Percentiles rank a stretch among this genome's conserved stretches.
These are phyloP conservation scores for Lynx canadensis DNA, from an alignment of 2,113 vertebrate genomes.

Conservation along the genomic window DNA sequence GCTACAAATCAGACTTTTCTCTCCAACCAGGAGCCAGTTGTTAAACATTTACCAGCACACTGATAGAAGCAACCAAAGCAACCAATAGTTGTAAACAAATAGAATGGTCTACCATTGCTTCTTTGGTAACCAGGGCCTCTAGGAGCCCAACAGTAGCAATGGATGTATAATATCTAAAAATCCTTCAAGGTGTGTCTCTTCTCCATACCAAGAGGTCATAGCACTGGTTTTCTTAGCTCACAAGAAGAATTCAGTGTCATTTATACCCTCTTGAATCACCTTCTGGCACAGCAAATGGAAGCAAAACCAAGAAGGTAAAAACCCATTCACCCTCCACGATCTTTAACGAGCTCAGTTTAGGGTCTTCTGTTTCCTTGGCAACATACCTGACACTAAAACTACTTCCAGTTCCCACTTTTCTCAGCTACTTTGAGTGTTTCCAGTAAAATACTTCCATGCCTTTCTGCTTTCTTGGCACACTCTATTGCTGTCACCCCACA, in stretches of 20 bases:
- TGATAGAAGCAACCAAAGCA: slow-evolving; percentile 47
- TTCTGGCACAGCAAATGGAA: slow-evolving; percentile 36
- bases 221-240: neutral
- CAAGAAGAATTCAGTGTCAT: neutral
- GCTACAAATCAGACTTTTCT: neutral
- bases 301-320: slow-evolving; percentile 35
- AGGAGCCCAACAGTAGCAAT: neutral
- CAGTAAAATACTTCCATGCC: slow-evolving; percentile 51
- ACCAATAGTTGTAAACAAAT: slow-evolving; percentile 21
- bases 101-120: slow-evolving; percentile 10
- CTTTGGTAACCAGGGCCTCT: neutral
- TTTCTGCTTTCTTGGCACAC: slow-evolving; percentile 38
- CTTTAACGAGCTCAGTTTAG: slow-evolving; percentile 44
- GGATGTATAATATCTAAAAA: slow-evolving; percentile 5
- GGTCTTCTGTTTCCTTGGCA: slow-evolving; percentile 59
- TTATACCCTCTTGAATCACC: neutral
- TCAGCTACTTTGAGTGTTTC: slow-evolving; percentile 13
- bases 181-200: neutral
- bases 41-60: slow-evolving; percentile 37
- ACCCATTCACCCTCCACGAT: neutral
- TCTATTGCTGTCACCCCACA: slow-evolving; percentile 18
- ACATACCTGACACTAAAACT: slow-evolving; percentile 60
- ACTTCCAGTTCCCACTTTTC: slow-evolving; percentile 59
- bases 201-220: neutral
- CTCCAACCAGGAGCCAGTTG: neutral